Base-by-base conservation (phyloP, 2,113 vertebrate species). In the Penelope pileata region DNA sequence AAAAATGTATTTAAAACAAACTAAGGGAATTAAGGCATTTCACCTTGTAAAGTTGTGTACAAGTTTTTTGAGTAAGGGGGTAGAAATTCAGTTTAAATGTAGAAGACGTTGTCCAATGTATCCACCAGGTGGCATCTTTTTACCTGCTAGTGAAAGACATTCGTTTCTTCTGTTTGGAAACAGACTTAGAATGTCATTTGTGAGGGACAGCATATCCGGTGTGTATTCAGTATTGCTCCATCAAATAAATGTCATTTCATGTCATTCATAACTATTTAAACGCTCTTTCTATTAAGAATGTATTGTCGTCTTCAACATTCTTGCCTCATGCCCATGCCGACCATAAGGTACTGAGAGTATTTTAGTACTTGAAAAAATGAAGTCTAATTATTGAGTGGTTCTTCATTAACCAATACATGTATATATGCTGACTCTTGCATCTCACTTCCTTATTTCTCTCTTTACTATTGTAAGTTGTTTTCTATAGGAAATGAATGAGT, bases 21-120 rank as follows among this genome's bases (percentile, higher is more conserved):
- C 14, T 27, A 14, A 38, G 15, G 56, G 16, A 10, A 51, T 78
- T 47, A 63, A 64, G 47, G 5, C 21, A 38, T 79, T 40, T 22
- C 63, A 4, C 67, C 21, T 78, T 92, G 58, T 45, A 30, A 66
- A 90, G 9, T 4, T 30, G 5, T 14, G 7, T 12, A 15, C 4
- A 40, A 6, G 0, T 29, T 36, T 89, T 56, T 73, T 75, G 9
- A 29, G 69, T 48, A 62, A 54, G 1, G 0, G 14, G 3, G 8
- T 43, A 59, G 68, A 70, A 90, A 43, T 56, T 68, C 38, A 50
- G 18, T 3, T 74, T 70, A 40, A 30, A 7, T 54, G 16, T 22
- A 32, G 48, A 43, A 34, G 29, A 13, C 4, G 0, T 27, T 66
- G 63, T 63, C 27, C 15, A 38, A 18, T 0, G 0, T 40, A 36